Evolutionary conservation across 53 echinoderm and acorn worm species (phyloP), one percentile per base, ranked within the genome.

Genomic region (Temnopleurus reevesii): DNA sequence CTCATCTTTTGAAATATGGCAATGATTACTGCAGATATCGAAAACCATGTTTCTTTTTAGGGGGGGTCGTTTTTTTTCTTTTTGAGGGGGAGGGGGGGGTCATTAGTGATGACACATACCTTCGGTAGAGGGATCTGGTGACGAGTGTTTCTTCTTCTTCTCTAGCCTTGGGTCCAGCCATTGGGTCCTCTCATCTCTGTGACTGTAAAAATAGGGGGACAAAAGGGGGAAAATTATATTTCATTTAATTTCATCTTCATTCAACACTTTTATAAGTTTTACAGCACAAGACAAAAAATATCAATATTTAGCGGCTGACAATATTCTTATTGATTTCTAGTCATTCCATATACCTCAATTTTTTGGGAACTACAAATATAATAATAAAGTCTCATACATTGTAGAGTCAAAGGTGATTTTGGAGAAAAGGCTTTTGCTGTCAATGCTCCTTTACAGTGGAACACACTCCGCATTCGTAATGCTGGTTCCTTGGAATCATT

Each of bases 161-260:
- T 95, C 95, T 45, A 93, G 90, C 53, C 98, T 84, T 34, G 98
- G 98, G 77, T 97, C 98, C 76, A 94, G 77, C 98, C 98, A 97
- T 81, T 97, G 98, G 36, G 98, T 97, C 53, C 83, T 54, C 34
- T 83, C 54, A 55, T 83, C 51, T 6, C 19, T 53, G 83, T 83
- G 83, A 17, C 83, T 83, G n/a, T 51, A 0, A 17, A 46, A 51
- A 3, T 1, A 71, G 17, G 41, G 23, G 4, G 41, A 41, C 6
- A 38, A 38, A 38, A 71, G 5, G 23, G 3, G 23, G n/a, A 71
- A 38, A n/a, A n/a, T n/a, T n/a, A n/a, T n/a, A n/a, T n/a, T n/a
- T n/a, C n/a, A n/a, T n/a, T n/a, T n/a, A n/a, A n/a, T n/a, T n/a
- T n/a, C 12, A 30, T 61, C 12, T 0, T 61, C 12, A 61, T 3